Base-by-base conservation (phyloP, 2,113 vertebrate species). In the Percopsis transmontana region DNA sequence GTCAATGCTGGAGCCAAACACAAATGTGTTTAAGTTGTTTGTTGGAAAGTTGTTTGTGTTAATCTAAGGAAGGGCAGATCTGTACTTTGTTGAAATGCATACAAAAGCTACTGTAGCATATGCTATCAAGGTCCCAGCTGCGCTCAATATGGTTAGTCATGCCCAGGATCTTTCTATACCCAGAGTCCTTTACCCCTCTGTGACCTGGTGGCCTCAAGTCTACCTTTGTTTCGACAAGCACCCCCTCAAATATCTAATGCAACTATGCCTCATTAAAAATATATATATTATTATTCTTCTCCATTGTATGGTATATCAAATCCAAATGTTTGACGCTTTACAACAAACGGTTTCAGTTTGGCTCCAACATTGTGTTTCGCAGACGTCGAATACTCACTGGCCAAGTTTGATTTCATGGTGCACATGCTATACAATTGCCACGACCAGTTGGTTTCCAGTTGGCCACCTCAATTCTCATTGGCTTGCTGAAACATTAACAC, bases 341-440 rank as follows among this genome's bases (percentile, higher is more conserved):
- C 72, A 72, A 62, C 68, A 66, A 39, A 39, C 20, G 21, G 68
- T 62, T 74, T 70, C 20, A 24, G 68, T 62, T 74, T 70, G 75
- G 80, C 78, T 83, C 70, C 85, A 71, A 74, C 27, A 52, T 54
- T 41, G 39, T 47, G 47, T 47, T 63, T 9, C 55, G 64, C 69
- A 66, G 73, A 68, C 48, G 66, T 58, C 63, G 41, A 73, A 51
- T 58, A 45, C 47, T 76, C 77, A 70, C 65, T 24, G 86, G 84
- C 89, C 91, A 91, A 90, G 83, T 91, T 92, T 91, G 90, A 92
- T 92, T 92, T 92, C 91, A 90, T 85, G 67, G 78, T 84, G 78
- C 81, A 85, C 75, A 67, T 72, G 70, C 81, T 80, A 77, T 83
- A 63, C 27, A 33, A 27, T 19, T 16, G n/a, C 50, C 21, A 45